Base-by-base conservation (phyloP, 1,140 invertebrate species). In the Drosophila sproati region DNA sequence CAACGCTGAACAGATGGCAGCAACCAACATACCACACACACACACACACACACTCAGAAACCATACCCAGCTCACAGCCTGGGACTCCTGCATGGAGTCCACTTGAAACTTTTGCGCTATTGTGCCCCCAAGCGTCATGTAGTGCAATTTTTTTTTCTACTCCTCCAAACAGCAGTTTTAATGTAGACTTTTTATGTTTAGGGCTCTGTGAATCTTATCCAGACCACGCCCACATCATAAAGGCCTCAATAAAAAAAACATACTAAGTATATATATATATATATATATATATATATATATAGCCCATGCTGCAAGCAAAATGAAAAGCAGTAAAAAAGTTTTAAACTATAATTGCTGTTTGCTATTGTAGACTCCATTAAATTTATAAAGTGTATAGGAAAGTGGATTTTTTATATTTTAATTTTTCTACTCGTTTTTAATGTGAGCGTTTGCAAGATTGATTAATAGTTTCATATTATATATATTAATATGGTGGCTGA, bases 41-140 rank as follows among this genome's bases (percentile, higher is more conserved):
- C 20, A 20, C 20, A 20, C 20, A 62, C 48, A 29, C 37, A 34
- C 28, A 48, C 57, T 35, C 35, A 48, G 55, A 12, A 31, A 43
- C 34, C 4, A 7, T 5, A 5, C n/a, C 8, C n/a, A 28, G 5
- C n/a, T n/a, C 39, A 7, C 6, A 12, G 39, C n/a, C 41, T 20
- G 20, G 20, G 20, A 32, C 20, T 7, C 35, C 3, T 34, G 20
- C n/a, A 77, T 73, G 51, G 80, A 89, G 85, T 66, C 80, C 85
- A 88, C 83, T 89, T 89, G 80, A 88, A 88, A 88, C 85, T 88
- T 82, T 88, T 83, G 73, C 77, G 73, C 83, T 67, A 88, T 88
- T 88, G 83, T 89, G 48, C 74, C 77, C 75, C 64, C 76, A 62
- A 74, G 73, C 73, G 60, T 41, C 73, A 71, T 75, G 68, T 75